These are phyloP conservation scores for Melozone crissalis DNA, from an alignment of 2,113 vertebrate species.

Conservation along the genomic window DNA sequence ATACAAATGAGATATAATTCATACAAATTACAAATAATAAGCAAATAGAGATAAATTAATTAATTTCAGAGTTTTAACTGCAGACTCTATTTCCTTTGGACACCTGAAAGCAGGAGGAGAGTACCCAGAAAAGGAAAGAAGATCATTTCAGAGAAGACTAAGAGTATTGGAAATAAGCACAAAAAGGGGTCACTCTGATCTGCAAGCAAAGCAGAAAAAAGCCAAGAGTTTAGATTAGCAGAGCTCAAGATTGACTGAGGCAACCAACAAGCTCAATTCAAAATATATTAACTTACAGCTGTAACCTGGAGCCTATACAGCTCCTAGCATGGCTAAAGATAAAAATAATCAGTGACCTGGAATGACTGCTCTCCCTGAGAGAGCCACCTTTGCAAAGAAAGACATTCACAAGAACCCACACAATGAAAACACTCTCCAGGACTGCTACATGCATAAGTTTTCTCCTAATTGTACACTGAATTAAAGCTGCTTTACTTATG, in stretches of 20 bases:
- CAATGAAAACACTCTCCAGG: neutral
- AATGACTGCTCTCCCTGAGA: constrained; percentile 10
- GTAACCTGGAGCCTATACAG: constrained; percentile 15
- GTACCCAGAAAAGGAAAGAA: neutral
- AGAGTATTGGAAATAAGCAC: neutral
- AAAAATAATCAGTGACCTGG: constrained; percentile 48
- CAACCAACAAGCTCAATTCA: constrained; percentile 20
- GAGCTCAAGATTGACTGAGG: neutral
- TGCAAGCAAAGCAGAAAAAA: neutral
- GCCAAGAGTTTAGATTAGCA: neutral
- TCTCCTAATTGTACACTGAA: neutral
- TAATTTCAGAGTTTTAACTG: neutral
- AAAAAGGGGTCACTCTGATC: neutral
- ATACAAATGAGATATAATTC: neutral
- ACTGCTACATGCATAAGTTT: neutral
- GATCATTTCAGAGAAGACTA: neutral
- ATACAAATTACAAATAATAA: neutral
- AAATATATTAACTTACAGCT: constrained; percentile 26
- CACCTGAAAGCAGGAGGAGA: neutral
- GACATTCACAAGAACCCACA: neutral
- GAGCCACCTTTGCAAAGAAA: neutral
- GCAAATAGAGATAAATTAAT: neutral
- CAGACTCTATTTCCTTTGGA: neutral
- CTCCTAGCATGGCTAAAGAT: constrained; percentile 13
- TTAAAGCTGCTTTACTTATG: neutral